A percentile compares a stretch with the other conserved stretches of the same genome.
phyloP scores from a whole-genome alignment of 2,113 vertebrate genomes.

The Gymnocephalus cernua region DNA sequence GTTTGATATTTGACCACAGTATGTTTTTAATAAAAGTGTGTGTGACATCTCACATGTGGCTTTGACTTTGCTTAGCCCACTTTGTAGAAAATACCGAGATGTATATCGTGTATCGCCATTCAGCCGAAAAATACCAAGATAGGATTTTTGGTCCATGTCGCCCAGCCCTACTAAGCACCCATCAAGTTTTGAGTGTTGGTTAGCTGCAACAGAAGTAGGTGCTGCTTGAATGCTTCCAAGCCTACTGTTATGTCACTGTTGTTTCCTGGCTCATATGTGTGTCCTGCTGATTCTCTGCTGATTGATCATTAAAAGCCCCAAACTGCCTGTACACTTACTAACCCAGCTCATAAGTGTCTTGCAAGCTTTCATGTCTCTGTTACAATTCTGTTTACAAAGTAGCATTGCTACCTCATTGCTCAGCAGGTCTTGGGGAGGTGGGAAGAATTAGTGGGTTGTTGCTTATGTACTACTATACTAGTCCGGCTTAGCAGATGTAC shows the following conservation, averaged over 20 bases:
- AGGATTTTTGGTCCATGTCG: too few species aligned
- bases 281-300: constrained; percentile 3
- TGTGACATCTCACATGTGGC: too few species aligned
- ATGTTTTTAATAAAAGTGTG: too few species aligned
- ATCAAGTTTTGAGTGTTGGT: not conserved
- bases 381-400: not conserved
- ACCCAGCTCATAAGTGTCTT: not conserved
- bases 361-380: constrained; percentile 15
- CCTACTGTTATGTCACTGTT: not conserved
- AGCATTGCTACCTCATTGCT: not conserved
- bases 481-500: too few species aligned
- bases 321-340: not conserved
- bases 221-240: not conserved
- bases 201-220: not conserved
- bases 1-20: too few species aligned
- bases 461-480: not conserved
- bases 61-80: too few species aligned
- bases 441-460: constrained; percentile 10
- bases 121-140: too few species aligned
- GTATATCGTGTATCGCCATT: too few species aligned
- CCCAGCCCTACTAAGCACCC: too few species aligned
- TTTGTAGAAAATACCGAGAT: too few species aligned
- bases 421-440: constrained; percentile 10
- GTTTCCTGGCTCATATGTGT: constrained; percentile 19
- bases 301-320: constrained; percentile 21